Percentiles rank a stretch among this genome's conserved stretches.
Evolutionary conservation across 2,113 vertebrate genomes (phyloP).

Genomic region (Oryzias celebensis): DNA sequence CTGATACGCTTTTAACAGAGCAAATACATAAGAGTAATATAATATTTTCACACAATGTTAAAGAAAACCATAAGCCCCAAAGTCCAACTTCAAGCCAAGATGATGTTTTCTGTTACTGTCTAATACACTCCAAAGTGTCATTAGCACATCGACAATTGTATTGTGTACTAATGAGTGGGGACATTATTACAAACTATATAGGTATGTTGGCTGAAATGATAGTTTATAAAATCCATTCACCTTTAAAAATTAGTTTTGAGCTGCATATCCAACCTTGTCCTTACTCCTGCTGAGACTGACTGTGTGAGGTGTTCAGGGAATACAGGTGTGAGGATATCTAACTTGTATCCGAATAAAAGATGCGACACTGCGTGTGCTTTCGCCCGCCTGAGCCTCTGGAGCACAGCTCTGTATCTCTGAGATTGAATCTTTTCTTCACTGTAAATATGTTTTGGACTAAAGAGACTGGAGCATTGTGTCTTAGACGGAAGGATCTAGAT

Average conservation of each 20-base stretch:
- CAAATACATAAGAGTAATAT: no score
- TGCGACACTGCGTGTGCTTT: slow-evolving; percentile 15
- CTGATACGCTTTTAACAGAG: no score
- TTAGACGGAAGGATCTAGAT: slow-evolving; percentile 55
- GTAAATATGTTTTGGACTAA: slow-evolving; percentile 38
- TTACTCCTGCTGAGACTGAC: slow-evolving; percentile 14
- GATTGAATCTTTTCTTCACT: slow-evolving; percentile 44
- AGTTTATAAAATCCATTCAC: no score
- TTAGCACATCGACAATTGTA: no score
- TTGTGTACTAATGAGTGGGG: no score
- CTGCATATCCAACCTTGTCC: slow-evolving; percentile 17
- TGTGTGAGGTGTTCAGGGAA: slow-evolving; percentile 4
- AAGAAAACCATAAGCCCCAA: no score
- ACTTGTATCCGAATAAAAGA: slow-evolving; percentile 18
- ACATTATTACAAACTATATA: no score
- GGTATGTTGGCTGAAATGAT: no score
- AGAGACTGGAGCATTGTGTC: slow-evolving; percentile 56
- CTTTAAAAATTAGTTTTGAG: not conserved
- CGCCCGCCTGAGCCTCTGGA: slow-evolving; percentile 24
- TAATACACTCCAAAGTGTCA: no score
- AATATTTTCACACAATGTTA: no score
- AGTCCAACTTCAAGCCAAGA: no score
- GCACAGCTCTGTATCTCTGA: slow-evolving; percentile 33
- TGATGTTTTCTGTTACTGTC: no score
- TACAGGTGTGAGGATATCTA: slow-evolving; percentile 28